Conservation (phyloP, 2,888 invertebrate species). For the Melolontha melolontha region DNA sequence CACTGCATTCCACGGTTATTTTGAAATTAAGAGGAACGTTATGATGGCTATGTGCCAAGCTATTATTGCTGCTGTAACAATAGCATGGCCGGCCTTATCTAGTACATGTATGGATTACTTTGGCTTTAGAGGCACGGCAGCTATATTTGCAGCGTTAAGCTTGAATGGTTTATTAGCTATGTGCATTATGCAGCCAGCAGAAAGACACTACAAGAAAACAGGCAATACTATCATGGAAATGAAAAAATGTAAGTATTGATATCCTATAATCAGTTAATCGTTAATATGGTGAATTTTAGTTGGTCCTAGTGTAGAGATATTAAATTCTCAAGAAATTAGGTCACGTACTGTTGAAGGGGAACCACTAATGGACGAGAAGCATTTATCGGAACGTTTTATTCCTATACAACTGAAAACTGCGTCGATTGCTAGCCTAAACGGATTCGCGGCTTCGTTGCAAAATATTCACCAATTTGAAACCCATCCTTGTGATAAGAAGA, state of each 20-base stretch:
- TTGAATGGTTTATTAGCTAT: slow-evolving; percentile 77
- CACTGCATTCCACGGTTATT: slow-evolving; percentile 81
- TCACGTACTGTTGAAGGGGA: background rate
- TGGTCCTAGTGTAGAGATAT: slow-evolving; percentile 1
- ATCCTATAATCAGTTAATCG: background rate
- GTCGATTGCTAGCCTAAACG: slow-evolving; percentile 41
- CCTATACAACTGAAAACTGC: slow-evolving; percentile 25
- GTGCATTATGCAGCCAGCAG: slow-evolving; percentile 79
- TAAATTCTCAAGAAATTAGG: background rate
- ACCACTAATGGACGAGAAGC: slow-evolving; percentile 21
- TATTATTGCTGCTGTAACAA: slow-evolving; percentile 75
- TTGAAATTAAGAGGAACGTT: slow-evolving; percentile 75
- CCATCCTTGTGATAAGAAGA: slow-evolving; percentile 12
- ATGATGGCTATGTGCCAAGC: slow-evolving; percentile 84
- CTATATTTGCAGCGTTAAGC: slow-evolving; percentile 75
- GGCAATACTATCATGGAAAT: slow-evolving; percentile 6
- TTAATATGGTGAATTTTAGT: background rate
- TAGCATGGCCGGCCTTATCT: slow-evolving; percentile 75
- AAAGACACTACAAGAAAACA: slow-evolving; percentile 73
- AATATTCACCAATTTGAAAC: slow-evolving; percentile 31
- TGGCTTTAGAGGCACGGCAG: slow-evolving; percentile 78
- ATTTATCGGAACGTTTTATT: slow-evolving; percentile 1
- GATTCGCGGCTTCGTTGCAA: slow-evolving; percentile 40
- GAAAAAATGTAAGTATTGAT: slow-evolving; percentile 14
- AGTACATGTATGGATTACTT: slow-evolving; percentile 72